These are phyloP conservation scores for Drosophila pseudotalamancana DNA, from an alignment of 2,888 invertebrate genomes.

Conservation along the genomic window DNA sequence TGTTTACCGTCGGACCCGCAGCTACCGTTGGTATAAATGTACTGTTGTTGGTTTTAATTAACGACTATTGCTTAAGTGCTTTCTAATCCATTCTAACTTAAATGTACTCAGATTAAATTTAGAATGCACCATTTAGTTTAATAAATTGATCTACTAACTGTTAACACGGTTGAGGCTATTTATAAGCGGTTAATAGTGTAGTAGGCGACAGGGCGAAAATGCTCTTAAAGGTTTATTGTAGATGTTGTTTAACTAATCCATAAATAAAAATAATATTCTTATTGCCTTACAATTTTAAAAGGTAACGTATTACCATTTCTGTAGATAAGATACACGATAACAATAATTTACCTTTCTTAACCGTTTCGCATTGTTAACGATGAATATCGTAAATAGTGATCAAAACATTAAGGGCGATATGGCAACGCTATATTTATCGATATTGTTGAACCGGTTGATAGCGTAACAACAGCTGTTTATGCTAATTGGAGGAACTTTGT, in stretches of 20 bases:
- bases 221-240: too few relatives aligned
- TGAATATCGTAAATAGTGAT: too few relatives aligned
- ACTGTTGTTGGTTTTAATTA: conserved; percentile 41
- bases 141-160: background rate
- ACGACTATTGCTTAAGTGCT: conserved; percentile 40
- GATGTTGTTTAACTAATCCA: too few relatives aligned
- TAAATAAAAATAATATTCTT: too few relatives aligned
- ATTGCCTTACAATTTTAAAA: too few relatives aligned
- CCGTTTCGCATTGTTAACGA: conserved; percentile 3
- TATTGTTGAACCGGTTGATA: conserved; percentile 27
- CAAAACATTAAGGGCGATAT: too few relatives aligned
- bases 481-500: conserved; percentile 14
- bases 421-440: conserved; percentile 11
- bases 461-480: conserved; percentile 10
- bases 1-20: conserved; percentile 9
- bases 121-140: background rate
- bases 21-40: background rate
- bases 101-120: background rate
- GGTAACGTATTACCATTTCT: too few relatives aligned
- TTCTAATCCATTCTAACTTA: conserved; percentile 19
- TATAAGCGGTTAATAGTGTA: background rate
- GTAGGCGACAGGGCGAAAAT: background rate
- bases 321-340: too few relatives aligned
- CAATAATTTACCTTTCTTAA: too few relatives aligned
- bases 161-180: background rate